phyloP scores from a whole-genome alignment of 1,140 invertebrate species.

The Diachasma alloeum region DNA sequence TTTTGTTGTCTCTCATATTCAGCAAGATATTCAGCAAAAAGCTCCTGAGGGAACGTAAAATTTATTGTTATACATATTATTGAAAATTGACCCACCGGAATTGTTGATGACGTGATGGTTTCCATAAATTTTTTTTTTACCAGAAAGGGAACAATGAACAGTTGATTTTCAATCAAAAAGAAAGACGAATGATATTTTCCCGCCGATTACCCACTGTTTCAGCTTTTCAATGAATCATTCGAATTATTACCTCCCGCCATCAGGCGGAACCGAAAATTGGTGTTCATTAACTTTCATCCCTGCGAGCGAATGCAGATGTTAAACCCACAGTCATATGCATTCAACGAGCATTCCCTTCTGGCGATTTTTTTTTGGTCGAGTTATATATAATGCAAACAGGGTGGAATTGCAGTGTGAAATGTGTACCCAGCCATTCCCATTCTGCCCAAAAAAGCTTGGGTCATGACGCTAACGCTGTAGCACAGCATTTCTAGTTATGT shows the following conservation, averaged over 20 bases:
- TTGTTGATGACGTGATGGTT: background rate
- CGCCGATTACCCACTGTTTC: background rate
- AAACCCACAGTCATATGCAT: background rate
- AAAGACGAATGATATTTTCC: background rate
- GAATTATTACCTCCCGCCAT: background rate
- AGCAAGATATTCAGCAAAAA: too few relatives aligned
- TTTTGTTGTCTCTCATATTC: too few relatives aligned
- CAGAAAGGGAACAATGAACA: background rate
- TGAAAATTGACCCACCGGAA: background rate
- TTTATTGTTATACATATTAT: background rate
- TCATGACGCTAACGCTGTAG: background rate
- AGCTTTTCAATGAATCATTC: background rate
- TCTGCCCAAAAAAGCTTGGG: background rate
- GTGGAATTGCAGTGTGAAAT: slow-evolving; percentile 6
- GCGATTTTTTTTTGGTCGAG: background rate
- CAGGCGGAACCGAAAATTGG: background rate
- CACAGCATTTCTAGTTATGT: background rate
- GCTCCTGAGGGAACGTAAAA: too few relatives aligned
- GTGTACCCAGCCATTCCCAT: background rate
- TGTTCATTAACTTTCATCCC: background rate
- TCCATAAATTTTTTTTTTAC: background rate
- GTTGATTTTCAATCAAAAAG: background rate
- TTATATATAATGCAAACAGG: background rate
- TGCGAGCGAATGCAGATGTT: background rate
- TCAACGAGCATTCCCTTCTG: background rate